Base-by-base conservation (phyloP, 2,113 vertebrate genomes). In the Sialia sialis region DNA sequence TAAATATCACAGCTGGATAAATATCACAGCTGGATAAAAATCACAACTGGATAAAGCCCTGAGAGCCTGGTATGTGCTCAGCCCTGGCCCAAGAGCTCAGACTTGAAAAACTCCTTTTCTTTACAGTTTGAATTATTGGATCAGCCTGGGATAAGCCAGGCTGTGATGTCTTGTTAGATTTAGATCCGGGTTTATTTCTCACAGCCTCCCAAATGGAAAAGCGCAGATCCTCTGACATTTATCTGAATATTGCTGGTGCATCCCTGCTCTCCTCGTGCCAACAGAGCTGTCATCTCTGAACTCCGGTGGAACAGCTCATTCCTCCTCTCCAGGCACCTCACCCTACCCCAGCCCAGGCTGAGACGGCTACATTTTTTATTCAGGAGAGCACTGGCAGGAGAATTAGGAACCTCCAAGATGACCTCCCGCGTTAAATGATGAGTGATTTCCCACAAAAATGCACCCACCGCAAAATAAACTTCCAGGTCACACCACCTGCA, bases 401-500 rank as follows among this genome's bases (percentile, higher is more conserved):
- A 64, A 73, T 56, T 8, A 6, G 39, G 55, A 68, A 12, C 51
- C 75, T 76, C 73, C 68, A 54, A 18, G 58, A 60, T 18, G 51
- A 10, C 15, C 29, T 68, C 34, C 15, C 23, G 2, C 30, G 48
- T 13, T 9, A 56, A 83, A 49, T 25, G 25, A 41, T 44, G 43
- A 1, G 2, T 82, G 70, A 51, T n/a, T 64, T 27, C 44, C 60
- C 80, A 29, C 3, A 30, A 48, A 90, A 64, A 88, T 3, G 7
- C 17, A 34, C 75, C 49, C 22, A 17, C 1, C 7, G 94, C 46
- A 88, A 66, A 85, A 64, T 6, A 17, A 23, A 23, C 54, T 92
- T 90, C 41, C 67, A 93, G 86, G 66, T 88, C 70, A 72, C 11
- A 48, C 88, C 82, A 21, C 38, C 84, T 52, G 20, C 7, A 66